A percentile compares a stretch with the other conserved stretches of the same genome.
Evolutionary conservation across 2,113 vertebrate genomes (phyloP).

Genomic region (Butastur rufipennis): DNA sequence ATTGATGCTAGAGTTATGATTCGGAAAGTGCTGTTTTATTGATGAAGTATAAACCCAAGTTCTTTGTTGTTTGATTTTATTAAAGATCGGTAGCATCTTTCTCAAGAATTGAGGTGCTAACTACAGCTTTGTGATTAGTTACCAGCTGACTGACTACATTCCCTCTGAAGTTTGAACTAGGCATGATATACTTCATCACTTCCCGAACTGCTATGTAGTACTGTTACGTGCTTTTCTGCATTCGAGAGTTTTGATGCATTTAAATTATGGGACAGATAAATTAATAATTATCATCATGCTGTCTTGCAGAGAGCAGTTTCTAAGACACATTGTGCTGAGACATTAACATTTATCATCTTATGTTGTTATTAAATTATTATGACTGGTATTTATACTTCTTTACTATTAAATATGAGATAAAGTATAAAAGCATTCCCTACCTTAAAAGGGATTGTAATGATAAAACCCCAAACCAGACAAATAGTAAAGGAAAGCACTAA

Average conservation of each 20-base stretch:
- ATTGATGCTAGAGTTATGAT: background rate
- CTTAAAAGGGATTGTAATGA: background rate
- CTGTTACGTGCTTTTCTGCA: background rate
- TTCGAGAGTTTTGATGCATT: background rate
- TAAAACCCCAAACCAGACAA: constrained; percentile 12
- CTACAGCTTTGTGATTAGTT: background rate
- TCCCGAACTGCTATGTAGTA: background rate
- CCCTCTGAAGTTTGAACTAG: background rate
- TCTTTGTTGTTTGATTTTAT: background rate
- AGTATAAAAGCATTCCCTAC: background rate
- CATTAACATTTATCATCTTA: background rate
- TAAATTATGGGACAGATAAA: background rate
- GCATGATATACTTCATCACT: background rate
- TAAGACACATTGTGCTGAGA: background rate
- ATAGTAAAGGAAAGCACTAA: background rate
- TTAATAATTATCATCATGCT: background rate
- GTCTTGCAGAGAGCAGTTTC: background rate
- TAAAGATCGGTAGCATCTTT: background rate
- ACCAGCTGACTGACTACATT: background rate
- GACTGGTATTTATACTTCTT: background rate
- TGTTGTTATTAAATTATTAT: constrained; percentile 4
- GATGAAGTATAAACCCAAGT: background rate
- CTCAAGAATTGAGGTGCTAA: background rate
- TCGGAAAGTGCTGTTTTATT: background rate
- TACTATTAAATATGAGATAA: background rate